These are phyloP conservation scores for Pentalonia nigronervosa DNA, from an alignment of 1,140 invertebrate genomes.

Conservation along the genomic window DNA sequence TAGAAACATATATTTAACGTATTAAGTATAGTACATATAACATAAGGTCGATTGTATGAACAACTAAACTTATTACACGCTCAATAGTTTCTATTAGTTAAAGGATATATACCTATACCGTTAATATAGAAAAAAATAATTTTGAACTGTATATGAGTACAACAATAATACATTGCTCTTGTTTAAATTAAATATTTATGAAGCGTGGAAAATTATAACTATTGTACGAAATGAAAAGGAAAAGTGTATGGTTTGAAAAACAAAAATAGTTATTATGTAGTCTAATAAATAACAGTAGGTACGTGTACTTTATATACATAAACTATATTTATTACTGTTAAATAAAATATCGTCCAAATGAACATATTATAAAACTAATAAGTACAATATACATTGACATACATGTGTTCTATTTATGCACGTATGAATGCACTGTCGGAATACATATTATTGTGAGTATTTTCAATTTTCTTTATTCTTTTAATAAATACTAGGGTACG, in stretches of 20 bases:
- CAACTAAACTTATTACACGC: no score
- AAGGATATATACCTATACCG: not conserved
- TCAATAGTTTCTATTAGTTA: no score
- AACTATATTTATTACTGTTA: not conserved
- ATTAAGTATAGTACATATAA: no score
- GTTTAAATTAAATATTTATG: not conserved
- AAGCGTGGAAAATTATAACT: not conserved
- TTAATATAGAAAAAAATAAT: no score
- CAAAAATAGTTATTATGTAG: not conserved
- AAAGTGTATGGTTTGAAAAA: not conserved
- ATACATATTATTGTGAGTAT: not conserved
- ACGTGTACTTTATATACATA: not conserved
- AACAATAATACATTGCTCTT: not conserved
- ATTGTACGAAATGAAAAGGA: not conserved
- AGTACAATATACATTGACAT: conserved; percentile 9
- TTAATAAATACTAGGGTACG: not conserved
- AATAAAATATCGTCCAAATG: not conserved
- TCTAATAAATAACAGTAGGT: not conserved
- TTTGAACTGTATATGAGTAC: not conserved
- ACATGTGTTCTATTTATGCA: not conserved
- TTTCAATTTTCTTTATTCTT: conserved; percentile 32
- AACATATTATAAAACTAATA: not conserved
- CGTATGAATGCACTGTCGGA: not conserved
- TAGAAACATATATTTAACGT: no score
- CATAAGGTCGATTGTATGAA: no score